Evolutionary conservation across 2,888 invertebrate genomes (phyloP), one percentile per base, ranked within the genome.

Genomic region (Ceraclea dissimilis): DNA sequence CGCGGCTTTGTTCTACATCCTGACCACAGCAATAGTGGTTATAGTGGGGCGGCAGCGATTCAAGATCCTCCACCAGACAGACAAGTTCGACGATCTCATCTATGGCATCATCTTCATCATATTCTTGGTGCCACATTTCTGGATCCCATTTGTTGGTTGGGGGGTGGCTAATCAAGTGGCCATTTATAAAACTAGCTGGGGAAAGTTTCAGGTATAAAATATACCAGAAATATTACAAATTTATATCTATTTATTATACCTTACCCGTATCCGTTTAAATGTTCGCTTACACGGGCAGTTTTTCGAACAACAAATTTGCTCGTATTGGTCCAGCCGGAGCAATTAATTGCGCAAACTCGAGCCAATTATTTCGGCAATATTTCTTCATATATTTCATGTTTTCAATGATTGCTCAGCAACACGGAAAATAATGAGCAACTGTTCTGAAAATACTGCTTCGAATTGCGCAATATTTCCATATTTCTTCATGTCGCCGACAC

Each of bases 111-210:
- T 85, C 17, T 85, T 85, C 65, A 75, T 85, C 1, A 76, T 84
- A 11, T 85, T 82, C 65, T 72, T 85, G 49, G 76, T 84, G 10
- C 85, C 85, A 0, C 85, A 85, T 66, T 85, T 85, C 68, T 84
- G 82, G 81, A 82, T 84, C 47, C 85, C 85, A 0, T 84, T 81
- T 64, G 82, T 84, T 13, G 84, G 84, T 1, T 85, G 85, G 85
- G 83, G 84, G 1, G 84, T 85, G 20, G 85, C 84, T 0, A 75
- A 75, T 46, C 81, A 85, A 68, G 85, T 85, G 4, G 84, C 84
- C 56, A 79, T 81, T 62, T 85, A 85, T 67, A 85, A 85, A 70
- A 83, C 84, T 48, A 81, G 78, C 61, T 85, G 85, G 85, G 82
- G 80, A 18, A 76, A 75, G 61, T 85, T 84, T 70, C 85, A 85